Percentiles rank a stretch among this genome's conserved stretches.
Evolutionary conservation across 1,140 invertebrate genomes (phyloP).

Genomic region (Drosophila triauraria): DNA sequence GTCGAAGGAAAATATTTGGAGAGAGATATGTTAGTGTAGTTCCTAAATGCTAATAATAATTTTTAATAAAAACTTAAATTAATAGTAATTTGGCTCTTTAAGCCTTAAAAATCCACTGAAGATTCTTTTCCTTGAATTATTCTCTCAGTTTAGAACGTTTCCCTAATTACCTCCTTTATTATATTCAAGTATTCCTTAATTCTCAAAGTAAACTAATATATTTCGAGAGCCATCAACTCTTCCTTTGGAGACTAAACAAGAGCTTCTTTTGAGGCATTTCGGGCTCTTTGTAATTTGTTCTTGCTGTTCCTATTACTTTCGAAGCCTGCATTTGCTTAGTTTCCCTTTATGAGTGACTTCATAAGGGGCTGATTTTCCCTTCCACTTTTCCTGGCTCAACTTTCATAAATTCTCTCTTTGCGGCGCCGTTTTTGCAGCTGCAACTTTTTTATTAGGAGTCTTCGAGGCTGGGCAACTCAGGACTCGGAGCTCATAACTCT

Average conservation of each 20-base stretch:
- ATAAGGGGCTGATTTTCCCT: conserved; percentile 1
- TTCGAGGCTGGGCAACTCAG: conserved; percentile 14
- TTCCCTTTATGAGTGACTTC: conserved; percentile 33
- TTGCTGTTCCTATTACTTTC: not conserved
- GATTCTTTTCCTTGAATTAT: not conserved
- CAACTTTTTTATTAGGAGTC: conserved; percentile 31
- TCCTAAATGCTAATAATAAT: too few species aligned
- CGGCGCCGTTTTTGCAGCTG: conserved; percentile 26
- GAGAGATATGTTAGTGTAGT: too few species aligned
- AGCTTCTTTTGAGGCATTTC: conserved; percentile 7
- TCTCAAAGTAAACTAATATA: not conserved
- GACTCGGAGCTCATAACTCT: conserved; percentile 17
- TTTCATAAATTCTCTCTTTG: conserved; percentile 44
- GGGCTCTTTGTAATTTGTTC: conserved; percentile 8
- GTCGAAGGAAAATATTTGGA: too few species aligned
- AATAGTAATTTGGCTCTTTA: too few species aligned
- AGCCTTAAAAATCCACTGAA: too few species aligned
- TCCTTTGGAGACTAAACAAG: conserved; percentile 10
- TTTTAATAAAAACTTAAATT: too few species aligned
- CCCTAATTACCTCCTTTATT: not conserved
- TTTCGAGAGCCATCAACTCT: not conserved
- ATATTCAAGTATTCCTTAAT: not conserved
- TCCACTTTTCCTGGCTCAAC: conserved; percentile 11
- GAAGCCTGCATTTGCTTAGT: conserved; percentile 27
- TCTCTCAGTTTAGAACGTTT: not conserved